A percentile compares a stretch with the other conserved stretches of the same genome.
These are phyloP conservation scores for Tethya wilhelma DNA, from an alignment of 37 sponge, comb jelly and placozoan species.

Conservation along the genomic window DNA sequence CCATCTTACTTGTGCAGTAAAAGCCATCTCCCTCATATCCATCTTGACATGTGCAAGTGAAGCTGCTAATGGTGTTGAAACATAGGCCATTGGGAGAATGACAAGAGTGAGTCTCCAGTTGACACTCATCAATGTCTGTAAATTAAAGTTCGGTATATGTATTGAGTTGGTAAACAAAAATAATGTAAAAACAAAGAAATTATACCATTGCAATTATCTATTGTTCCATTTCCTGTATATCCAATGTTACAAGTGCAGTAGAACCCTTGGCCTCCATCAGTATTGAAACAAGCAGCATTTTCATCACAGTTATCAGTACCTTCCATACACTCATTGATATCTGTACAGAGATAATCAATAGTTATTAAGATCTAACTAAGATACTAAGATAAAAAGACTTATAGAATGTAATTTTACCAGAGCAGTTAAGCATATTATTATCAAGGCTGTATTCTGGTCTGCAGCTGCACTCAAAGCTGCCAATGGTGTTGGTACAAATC, in stretches of 20 bases:
- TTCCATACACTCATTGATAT: slow-evolving; percentile 48
- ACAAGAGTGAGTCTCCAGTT: too few relatives aligned
- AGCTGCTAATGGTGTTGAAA: slow-evolving; percentile 15
- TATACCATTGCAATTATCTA: too few relatives aligned
- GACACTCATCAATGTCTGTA: slow-evolving; percentile 21
- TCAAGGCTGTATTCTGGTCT: slow-evolving; percentile 16
- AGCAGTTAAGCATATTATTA: slow-evolving; percentile 4
- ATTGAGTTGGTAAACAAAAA: too few relatives aligned
- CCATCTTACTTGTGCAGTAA: slow-evolving; percentile 31
- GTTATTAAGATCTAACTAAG: neutral
- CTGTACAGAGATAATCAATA: slow-evolving; percentile 2
- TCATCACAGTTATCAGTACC: neutral
- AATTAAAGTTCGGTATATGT: too few relatives aligned
- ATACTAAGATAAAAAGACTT: neutral
- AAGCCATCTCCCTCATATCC: slow-evolving; percentile 46
- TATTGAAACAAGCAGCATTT: slow-evolving; percentile 20
- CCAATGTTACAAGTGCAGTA: slow-evolving; percentile 21
- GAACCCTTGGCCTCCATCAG: slow-evolving; percentile 14
- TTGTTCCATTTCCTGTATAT: slow-evolving; percentile 4
- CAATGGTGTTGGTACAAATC: slow-evolving; percentile 11
- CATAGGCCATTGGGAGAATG: slow-evolving; percentile 34
- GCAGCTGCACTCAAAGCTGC: slow-evolving; percentile 29
- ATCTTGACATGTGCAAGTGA: slow-evolving; percentile 33
- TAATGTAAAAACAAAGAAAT: too few relatives aligned
- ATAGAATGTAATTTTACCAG: slow-evolving; percentile 3